Evolutionary conservation across 2,113 vertebrate species (phyloP).

Genomic region (Pseudorectes ferrugineus): DNA sequence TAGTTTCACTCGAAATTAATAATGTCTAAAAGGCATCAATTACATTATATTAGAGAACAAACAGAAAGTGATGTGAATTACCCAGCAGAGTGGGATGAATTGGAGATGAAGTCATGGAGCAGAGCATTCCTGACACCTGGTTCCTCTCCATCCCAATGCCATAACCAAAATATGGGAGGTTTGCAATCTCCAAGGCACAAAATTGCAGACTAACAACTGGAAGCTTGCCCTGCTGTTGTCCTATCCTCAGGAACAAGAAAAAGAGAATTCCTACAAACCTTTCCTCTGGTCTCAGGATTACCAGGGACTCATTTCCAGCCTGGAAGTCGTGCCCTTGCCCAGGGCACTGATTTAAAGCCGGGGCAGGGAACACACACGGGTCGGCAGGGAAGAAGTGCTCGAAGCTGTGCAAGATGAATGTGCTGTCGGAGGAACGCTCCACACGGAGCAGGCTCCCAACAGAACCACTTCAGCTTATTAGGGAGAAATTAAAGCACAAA

Average conservation of each 20-base stretch:
- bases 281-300: background rate
- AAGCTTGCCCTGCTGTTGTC: background rate
- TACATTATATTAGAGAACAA: background rate
- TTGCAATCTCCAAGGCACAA: background rate
- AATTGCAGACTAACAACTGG: background rate
- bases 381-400: background rate
- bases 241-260: background rate
- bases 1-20: conserved; percentile 19
- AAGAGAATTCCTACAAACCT: background rate
- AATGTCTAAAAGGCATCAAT: background rate
- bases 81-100: background rate
- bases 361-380: background rate
- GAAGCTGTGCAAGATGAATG: background rate
- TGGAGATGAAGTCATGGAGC: background rate
- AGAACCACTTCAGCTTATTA: background rate
- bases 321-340: background rate
- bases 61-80: background rate
- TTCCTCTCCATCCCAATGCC: background rate
- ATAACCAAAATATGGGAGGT: background rate
- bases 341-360: background rate
- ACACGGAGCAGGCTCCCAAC: background rate
- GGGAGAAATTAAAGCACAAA: background rate
- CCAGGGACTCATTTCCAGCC: background rate
- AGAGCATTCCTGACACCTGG: background rate
- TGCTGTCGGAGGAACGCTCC: rapidly evolving